Evolutionary conservation across 2,888 invertebrate genomes (phyloP).

Genomic region (Eumacrocentrus americanus): DNA sequence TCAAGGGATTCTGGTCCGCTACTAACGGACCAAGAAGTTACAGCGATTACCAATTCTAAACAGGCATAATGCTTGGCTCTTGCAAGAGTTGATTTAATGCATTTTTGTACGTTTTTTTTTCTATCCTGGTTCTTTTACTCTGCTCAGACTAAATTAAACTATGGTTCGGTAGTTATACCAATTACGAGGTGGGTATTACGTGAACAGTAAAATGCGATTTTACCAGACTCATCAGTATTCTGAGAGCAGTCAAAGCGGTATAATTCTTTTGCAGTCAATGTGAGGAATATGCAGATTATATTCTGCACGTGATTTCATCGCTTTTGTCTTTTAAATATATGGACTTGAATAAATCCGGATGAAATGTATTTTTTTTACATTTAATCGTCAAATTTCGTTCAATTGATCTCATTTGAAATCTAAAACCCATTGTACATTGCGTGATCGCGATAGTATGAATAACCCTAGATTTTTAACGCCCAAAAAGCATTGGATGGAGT

Average conservation of each 20-base stretch:
- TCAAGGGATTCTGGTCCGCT: constrained; percentile 4
- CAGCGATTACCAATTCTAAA: constrained; percentile 30
- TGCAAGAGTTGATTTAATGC: constrained; percentile 12
- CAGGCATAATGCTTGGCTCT: constrained; percentile 13
- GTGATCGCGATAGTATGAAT: too few relatives aligned
- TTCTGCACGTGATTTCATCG: not conserved
- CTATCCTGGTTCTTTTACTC: not conserved
- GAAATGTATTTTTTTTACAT: not conserved
- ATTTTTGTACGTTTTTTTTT: constrained; percentile 12
- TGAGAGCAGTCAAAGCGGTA: not conserved
- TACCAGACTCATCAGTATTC: constrained; percentile 11
- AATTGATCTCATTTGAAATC: too few relatives aligned
- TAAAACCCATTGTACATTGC: too few relatives aligned
- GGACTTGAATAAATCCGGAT: not conserved
- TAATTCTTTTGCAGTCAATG: constrained; percentile 13
- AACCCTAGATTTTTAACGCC: too few relatives aligned
- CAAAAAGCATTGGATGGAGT: not conserved
- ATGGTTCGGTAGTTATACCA: constrained; percentile 15
- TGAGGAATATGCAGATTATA: constrained; percentile 2
- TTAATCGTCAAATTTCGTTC: not conserved
- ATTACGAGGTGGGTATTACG: constrained; percentile 11
- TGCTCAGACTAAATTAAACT: constrained; percentile 9
- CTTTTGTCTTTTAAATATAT: not conserved
- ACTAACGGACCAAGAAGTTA: constrained; percentile 10
- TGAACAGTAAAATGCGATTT: not conserved